A percentile compares a stretch with the other conserved stretches of the same genome.
Conservation (phyloP, 2,113 vertebrate species). For the Mohoua ochrocephala region DNA sequence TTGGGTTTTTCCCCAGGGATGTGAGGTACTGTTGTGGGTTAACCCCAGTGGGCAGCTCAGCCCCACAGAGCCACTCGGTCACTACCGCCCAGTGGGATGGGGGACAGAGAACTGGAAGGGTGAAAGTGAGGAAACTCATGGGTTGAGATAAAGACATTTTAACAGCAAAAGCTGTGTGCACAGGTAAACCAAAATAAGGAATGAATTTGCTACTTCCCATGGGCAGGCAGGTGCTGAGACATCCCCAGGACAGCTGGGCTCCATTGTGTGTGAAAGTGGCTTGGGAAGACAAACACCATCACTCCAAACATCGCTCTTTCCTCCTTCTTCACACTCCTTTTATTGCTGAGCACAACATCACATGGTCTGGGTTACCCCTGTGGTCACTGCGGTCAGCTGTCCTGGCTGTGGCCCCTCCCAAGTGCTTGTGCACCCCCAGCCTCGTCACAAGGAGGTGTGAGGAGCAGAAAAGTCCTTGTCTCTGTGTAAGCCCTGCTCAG, state of each 20-base stretch:
- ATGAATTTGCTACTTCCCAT: background rate
- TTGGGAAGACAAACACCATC: background rate
- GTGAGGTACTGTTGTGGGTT: background rate
- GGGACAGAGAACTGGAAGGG: background rate
- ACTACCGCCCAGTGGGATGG: accelerated
- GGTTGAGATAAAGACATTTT: background rate
- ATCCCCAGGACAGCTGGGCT: background rate
- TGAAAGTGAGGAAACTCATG: background rate
- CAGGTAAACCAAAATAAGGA: background rate
- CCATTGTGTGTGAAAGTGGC: accelerated
- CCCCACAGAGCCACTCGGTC: accelerated
- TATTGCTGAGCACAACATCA: background rate
- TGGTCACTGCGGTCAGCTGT: background rate
- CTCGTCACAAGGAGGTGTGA: background rate
- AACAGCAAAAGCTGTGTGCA: background rate
- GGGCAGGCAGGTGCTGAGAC: background rate
- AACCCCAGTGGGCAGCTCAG: background rate
- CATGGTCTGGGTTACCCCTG: background rate
- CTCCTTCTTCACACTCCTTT: background rate
- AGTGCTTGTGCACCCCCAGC: background rate
- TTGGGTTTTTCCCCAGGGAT: background rate
- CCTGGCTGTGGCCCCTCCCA: background rate
- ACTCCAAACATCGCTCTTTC: accelerated
- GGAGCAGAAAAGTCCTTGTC: background rate
- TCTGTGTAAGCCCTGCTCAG: background rate